A percentile compares a stretch with the other conserved stretches of the same genome.
Evolutionary conservation across 2,888 invertebrate species (phyloP).

Genomic region (Drosophila bunnanda): DNA sequence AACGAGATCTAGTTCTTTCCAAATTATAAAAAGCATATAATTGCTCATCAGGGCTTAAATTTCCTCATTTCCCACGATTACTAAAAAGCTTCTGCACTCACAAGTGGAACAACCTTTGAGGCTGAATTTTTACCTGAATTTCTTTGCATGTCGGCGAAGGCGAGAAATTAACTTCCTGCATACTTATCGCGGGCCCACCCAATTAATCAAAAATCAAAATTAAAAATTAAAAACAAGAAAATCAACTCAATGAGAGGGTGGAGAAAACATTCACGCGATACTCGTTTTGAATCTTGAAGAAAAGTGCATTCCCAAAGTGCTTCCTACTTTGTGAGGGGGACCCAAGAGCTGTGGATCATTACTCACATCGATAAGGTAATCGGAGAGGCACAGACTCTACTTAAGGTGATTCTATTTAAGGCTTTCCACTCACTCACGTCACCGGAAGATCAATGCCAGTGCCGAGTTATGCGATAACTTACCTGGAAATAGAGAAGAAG

Average conservation of each 20-base stretch:
- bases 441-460: conserved; percentile 23
- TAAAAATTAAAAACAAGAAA: conserved; percentile 37
- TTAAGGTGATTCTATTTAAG: conserved; percentile 27
- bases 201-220: conserved; percentile 69
- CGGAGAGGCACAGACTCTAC: conserved; percentile 23
- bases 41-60: conserved; percentile 12
- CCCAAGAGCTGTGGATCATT: no score
- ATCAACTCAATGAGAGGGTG: conserved; percentile 14
- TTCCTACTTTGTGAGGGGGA: no score
- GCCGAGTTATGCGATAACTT: conserved; percentile 42
- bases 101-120: conserved; percentile 27
- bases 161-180: conserved; percentile 64
- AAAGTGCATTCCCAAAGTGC: conserved; percentile 32
- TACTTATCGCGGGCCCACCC: conserved; percentile 53
- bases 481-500: conserved; percentile 59
- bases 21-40: conserved; percentile 13
- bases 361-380: conserved; percentile 58
- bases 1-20: conserved; percentile 19
- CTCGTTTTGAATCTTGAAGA: conserved; percentile 2
- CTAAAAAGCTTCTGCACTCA: conserved; percentile 17
- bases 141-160: conserved; percentile 18
- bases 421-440: conserved; percentile 55
- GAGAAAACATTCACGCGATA: conserved; percentile 64
- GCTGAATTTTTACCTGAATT: conserved; percentile 30
- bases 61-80: conserved; percentile 26